Conservation (phyloP, 2,113 vertebrate genomes). For the Ciconia stormi region DNA sequence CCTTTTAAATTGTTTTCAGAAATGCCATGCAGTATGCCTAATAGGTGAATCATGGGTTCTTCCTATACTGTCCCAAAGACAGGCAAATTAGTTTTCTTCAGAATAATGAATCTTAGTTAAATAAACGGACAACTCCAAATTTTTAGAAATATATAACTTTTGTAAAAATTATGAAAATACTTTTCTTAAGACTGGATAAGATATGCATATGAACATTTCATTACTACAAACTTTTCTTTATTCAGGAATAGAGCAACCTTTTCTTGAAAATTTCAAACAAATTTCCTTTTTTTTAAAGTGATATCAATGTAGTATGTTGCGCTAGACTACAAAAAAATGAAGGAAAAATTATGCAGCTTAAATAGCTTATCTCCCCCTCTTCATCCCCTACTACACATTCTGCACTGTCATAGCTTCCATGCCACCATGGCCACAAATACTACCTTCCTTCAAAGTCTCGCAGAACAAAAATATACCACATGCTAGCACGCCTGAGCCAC, state of each 20-base stretch:
- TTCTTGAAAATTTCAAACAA: not conserved
- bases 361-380: not conserved
- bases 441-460: not conserved
- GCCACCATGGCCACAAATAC: not conserved
- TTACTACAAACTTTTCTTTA: not conserved
- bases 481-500: accelerated
- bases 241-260: not conserved
- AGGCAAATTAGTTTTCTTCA: not conserved
- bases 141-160: not conserved
- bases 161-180: not conserved
- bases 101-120: not conserved
- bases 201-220: not conserved
- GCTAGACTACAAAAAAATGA: not conserved
- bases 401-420: not conserved
- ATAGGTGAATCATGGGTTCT: not conserved
- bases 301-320: not conserved
- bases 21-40: not conserved
- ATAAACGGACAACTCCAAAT: not conserved
- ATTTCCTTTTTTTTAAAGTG: not conserved
- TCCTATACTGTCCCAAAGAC: not conserved
- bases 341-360: not conserved
- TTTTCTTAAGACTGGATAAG: not conserved
- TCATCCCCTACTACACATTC: not conserved
- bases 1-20: slow-evolving; percentile 44
- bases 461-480: not conserved